These are phyloP conservation scores for Pseudotriccus pelzelni DNA, from an alignment of 2,797 vertebrate species.

Conservation along the genomic window DNA sequence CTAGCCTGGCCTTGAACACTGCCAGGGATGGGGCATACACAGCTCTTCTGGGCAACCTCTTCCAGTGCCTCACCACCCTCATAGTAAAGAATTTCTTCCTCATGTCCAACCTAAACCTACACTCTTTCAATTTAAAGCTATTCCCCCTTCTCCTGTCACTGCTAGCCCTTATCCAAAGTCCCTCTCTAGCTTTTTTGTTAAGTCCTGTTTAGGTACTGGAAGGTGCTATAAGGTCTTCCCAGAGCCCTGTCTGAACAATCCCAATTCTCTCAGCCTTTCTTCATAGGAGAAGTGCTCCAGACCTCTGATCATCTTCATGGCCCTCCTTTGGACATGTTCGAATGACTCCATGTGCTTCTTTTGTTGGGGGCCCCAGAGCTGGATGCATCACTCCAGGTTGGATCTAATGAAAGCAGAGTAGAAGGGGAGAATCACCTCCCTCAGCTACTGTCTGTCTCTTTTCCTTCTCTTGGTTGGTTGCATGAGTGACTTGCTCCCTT, in stretches of 20 bases:
- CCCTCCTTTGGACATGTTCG: not conserved
- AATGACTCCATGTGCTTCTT: not conserved
- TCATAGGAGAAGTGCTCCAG: not conserved
- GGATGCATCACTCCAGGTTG: not conserved
- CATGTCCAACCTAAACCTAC: not conserved
- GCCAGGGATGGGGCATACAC: not conserved
- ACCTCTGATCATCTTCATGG: not conserved
- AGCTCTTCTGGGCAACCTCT: not conserved
- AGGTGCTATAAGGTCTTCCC: not conserved
- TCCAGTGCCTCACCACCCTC: not conserved
- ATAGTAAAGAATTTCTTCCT: not conserved
- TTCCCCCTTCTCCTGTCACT: not conserved
- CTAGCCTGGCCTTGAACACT: not conserved
- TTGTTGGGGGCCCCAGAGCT: not conserved
- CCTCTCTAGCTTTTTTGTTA: not conserved
- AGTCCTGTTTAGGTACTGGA: not conserved
- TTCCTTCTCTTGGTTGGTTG: not conserved
- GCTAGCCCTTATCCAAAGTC: not conserved
- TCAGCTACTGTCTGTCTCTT: not conserved
- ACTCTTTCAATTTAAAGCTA: not conserved
- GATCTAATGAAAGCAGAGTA: not conserved
- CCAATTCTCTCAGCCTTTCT: not conserved
- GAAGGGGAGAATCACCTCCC: not conserved
- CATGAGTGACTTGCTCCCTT: not conserved
- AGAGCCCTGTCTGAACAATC: not conserved